Conservation (phyloP, 2,797 vertebrate species). For the Erethizon dorsatum region DNA sequence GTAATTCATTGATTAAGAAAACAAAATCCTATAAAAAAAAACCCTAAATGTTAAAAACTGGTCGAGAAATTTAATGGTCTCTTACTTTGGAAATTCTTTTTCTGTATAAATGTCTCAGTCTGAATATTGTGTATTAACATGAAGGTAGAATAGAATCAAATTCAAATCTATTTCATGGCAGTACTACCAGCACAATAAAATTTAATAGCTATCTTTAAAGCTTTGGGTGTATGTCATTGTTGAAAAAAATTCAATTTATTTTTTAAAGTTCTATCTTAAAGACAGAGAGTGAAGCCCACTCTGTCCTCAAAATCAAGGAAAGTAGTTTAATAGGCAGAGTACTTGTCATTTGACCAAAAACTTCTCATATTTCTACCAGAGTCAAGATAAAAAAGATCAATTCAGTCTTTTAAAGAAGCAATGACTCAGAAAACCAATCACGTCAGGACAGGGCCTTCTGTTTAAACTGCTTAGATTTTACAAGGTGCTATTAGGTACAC, state of each 20-base stretch:
- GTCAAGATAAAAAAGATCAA: constrained; percentile 78
- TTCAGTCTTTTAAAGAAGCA: constrained; percentile 79
- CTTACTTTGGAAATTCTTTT: constrained; percentile 56
- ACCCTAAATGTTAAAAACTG: constrained; percentile 58
- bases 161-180: constrained; percentile 67
- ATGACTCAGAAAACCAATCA: constrained; percentile 79
- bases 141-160: constrained; percentile 62
- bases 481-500: constrained; percentile 78
- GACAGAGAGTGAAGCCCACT: constrained; percentile 65
- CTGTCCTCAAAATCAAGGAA: constrained; percentile 75
- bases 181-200: constrained; percentile 70
- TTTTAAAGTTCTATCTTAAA: constrained; percentile 74
- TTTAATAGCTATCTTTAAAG: constrained; percentile 74
- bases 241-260: constrained; percentile 76
- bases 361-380: constrained; percentile 71
- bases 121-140: constrained; percentile 65
- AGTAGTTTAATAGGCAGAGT: constrained; percentile 71
- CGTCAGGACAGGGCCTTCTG: constrained; percentile 72
- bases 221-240: constrained; percentile 72
- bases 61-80: constrained; percentile 1
- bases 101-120: background rate
- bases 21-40: constrained; percentile 44
- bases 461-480: constrained; percentile 83
- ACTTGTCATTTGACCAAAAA: constrained; percentile 71
- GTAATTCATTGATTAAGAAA: background rate